Evolutionary conservation across 2,888 invertebrate species (phyloP), one percentile per base, ranked within the genome.

Genomic region (Acheta domesticus): DNA sequence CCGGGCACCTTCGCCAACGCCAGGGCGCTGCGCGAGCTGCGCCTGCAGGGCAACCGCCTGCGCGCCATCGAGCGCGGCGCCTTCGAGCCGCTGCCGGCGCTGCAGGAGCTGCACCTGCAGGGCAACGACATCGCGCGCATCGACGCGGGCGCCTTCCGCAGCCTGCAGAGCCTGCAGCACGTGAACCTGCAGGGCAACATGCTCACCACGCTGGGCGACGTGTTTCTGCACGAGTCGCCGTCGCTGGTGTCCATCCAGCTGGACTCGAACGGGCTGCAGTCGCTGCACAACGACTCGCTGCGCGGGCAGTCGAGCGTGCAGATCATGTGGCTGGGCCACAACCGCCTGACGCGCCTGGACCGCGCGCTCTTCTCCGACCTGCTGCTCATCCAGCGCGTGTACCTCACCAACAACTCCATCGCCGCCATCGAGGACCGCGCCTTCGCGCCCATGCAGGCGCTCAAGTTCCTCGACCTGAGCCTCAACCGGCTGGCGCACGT

Each of bases 311-410:
- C 92, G 4, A 93, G 93, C 84, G 93, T 96, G 80, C 93, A 95
- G 87, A 94, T 95, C 84, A 93, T 96, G 92, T 95, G 95, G 94
- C 88, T 96, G 82, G 93, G 93, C 79, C 93, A 94, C 87, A 96
- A 96, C 87, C 91, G 92, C 84, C 88, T 96, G 81, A 91, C 90
- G 80, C 88, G 91, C 80, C 89, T 96, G 80, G 92, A 93, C 81
- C 90, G 91, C 48, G 91, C 92, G n/a, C 88, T 96, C 80, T 96
- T 96, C 86, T 90, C 91, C 83, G 95, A 96, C 86, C 89, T 96
- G 80, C 87, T 92, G 77, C 91, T 92, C 83, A 92, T 96, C 83
- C 93, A 95, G 85, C 90, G 94, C 84, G 89, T 96, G 76, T 95
- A 95, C 86, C 88, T 96, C 83, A 94, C 92, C 83, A 93, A 95